These are phyloP conservation scores for Eutolmus rufibarbis DNA, from an alignment of 2,888 invertebrate species.

Conservation along the genomic window DNA sequence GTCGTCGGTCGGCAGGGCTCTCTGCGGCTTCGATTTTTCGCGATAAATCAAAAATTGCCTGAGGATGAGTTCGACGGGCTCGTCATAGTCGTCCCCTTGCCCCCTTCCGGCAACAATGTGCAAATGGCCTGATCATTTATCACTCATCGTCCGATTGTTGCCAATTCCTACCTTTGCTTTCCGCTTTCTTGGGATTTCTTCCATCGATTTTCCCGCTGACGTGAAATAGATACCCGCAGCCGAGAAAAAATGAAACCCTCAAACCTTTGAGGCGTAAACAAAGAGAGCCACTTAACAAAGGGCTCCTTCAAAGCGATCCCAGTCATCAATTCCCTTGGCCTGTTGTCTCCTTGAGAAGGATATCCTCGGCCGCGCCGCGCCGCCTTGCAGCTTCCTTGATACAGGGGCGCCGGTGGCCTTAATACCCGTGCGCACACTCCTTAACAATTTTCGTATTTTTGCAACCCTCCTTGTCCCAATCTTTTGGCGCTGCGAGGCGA, in stretches of 20 bases:
- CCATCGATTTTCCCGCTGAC: background rate
- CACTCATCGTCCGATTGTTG: conserved; percentile 43
- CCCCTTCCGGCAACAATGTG: conserved; percentile 32
- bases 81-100: background rate
- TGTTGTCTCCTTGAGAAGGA: background rate
- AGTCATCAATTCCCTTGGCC: background rate
- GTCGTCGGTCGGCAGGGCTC: background rate
- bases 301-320: conserved; percentile 18
- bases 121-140: conserved; percentile 45
- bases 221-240: conserved; percentile 7
- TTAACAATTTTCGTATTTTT: background rate
- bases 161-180: conserved; percentile 23
- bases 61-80: background rate
- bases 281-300: conserved; percentile 25
- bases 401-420: background rate
- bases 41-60: background rate
- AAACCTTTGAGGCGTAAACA: conserved; percentile 26
- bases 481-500: background rate
- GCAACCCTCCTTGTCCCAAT: background rate
- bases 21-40: background rate
- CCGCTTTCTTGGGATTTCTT: background rate
- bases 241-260: conserved; percentile 7
- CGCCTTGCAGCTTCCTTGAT: background rate
- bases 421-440: background rate
- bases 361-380: background rate